Evolutionary conservation across 2,797 vertebrate species (phyloP).

Genomic region (Macrochelys suwanniensis): DNA sequence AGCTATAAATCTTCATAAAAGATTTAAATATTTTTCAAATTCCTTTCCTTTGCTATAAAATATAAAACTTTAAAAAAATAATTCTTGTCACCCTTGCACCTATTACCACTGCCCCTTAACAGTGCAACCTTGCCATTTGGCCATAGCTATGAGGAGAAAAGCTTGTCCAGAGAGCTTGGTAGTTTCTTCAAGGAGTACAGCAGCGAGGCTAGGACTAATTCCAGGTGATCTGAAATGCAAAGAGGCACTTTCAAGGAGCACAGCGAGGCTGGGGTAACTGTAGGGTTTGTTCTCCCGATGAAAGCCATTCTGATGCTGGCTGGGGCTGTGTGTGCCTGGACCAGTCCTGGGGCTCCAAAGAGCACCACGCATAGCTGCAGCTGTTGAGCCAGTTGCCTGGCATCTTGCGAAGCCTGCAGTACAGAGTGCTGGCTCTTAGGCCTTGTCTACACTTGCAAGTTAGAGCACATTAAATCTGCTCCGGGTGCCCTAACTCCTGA

Average conservation of each 20-base stretch:
- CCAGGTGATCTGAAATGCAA: slow-evolving; percentile 13
- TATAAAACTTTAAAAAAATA: neutral
- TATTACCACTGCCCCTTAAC: neutral
- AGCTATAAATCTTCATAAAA: neutral
- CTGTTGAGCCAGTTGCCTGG: slow-evolving; percentile 28
- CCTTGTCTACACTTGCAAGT: no score
- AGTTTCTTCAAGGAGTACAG: rapidly evolving
- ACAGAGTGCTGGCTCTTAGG: neutral
- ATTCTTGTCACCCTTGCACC: rapidly evolving
- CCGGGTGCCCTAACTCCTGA: no score
- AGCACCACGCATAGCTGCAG: neutral
- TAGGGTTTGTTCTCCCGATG: slow-evolving; percentile 39
- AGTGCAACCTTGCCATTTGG: neutral
- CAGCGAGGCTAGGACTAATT: neutral
- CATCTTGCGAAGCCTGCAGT: neutral
- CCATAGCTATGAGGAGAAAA: neutral
- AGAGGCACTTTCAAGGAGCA: neutral
- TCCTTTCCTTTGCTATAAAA: neutral
- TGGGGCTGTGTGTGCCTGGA: neutral
- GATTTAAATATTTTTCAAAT: neutral
- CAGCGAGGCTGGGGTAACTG: slow-evolving; percentile 36
- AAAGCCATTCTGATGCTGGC: slow-evolving; percentile 22
- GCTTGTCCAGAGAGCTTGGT: neutral
- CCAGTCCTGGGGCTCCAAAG: slow-evolving; percentile 3
- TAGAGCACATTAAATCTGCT: no score